Base-by-base conservation (phyloP, 1,140 invertebrate genomes). In the Cotesia glomerata region DNA sequence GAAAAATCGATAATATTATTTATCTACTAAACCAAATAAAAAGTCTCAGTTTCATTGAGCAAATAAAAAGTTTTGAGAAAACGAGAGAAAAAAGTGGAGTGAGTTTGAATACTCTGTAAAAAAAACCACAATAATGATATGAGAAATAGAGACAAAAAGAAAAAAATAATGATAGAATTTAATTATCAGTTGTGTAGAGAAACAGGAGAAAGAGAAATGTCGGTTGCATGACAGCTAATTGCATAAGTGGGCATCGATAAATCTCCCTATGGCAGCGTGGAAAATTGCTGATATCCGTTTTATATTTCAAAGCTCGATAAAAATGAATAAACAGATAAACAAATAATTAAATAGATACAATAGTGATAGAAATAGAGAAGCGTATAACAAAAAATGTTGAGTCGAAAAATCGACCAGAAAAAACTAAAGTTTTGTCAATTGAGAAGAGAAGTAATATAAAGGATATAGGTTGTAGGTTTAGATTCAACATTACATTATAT, bases 191-290 rank as follows among this genome's bases (percentile, higher is more conserved):
- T 51, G 45, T 13, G 39, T 64, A 39, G 16, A 32, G 32, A 68
- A 26, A 39, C 32, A 64, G 64, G 32, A 64, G 69, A 71, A 71
- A 71, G 69, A 71, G 69, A 67, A 67, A 67, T 54, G 49, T 62
- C 69, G 59, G n/a, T 71, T 71, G 69, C 69, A 71, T 71, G 69
- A 71, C 69, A 32, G 35, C 49, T 71, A 71, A 71, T 71, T 71
- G 61, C 69, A 63, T 71, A 71, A 71, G 45, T 64, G 51, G 61
- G 13, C 61, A 58, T 65, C 69, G 69, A 71, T 71, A 71, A 65
- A 49, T 64, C 49, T 70, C 39, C 45, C 36, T n/a, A 32, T 63
- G 45, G 58, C 32, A 63, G 61, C 51, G 45, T 63, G 45, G 59
- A 65, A 71, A 71, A 71, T 71, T 64, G 35, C 62, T 64, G 49